Conservation (phyloP, 2,113 vertebrate genomes). For the Hoplias malabaricus region DNA sequence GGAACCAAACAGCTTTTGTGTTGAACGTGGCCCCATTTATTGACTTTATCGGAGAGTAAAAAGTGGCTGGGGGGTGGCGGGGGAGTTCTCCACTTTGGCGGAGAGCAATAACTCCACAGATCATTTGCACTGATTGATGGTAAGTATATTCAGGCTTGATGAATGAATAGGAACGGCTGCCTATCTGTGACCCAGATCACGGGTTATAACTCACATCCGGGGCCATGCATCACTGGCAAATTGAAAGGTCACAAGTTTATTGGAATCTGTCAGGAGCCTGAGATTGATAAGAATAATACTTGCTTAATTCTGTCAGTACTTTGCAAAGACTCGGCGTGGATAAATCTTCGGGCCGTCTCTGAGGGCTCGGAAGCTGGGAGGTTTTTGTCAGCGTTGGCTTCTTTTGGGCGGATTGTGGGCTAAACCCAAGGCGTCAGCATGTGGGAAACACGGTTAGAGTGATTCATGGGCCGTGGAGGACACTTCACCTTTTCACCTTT, state of each 20-base stretch:
- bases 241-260: constrained; percentile 66
- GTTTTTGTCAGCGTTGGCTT: constrained; percentile 20
- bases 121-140: constrained; percentile 59
- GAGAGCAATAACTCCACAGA: constrained; percentile 51
- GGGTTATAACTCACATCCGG: constrained; percentile 61
- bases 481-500: constrained; percentile 34
- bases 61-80: no score
- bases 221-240: constrained; percentile 54
- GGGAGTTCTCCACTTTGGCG: neutral
- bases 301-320: constrained; percentile 63
- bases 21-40: constrained; percentile 35
- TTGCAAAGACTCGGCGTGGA: constrained; percentile 59
- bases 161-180: constrained; percentile 53
- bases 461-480: neutral
- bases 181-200: constrained; percentile 62
- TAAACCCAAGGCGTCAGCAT: constrained; percentile 20
- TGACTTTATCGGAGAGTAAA: constrained; percentile 28
- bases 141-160: constrained; percentile 56
- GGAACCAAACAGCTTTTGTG: constrained; percentile 37
- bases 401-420: constrained; percentile 4
- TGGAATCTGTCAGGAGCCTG: constrained; percentile 61
- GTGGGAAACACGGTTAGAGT: constrained; percentile 19
- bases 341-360: constrained; percentile 49
- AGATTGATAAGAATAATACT: constrained; percentile 68
- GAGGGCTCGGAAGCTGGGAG: neutral